Conservation (phyloP, 2,888 invertebrate species). For the Barypeithes pellucidus region DNA sequence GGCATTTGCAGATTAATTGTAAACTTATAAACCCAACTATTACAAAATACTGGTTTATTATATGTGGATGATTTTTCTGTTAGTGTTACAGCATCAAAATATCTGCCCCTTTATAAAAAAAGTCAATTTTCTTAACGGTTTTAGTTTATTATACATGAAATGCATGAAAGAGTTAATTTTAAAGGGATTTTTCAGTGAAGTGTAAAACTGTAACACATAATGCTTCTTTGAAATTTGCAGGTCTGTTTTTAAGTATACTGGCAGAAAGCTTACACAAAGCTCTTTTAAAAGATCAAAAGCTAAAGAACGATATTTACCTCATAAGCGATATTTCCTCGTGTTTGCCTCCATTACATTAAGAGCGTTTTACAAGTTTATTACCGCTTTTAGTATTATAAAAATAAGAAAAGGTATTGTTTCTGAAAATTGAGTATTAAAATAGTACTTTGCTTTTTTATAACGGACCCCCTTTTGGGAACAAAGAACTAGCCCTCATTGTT, state of each 20-base stretch:
- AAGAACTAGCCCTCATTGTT: no score
- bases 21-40: no score
- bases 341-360: not conserved
- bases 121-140: slow-evolving; percentile 19
- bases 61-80: no score
- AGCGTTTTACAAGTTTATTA: not conserved
- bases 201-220: slow-evolving; percentile 25
- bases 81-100: no score
- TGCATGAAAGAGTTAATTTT: slow-evolving; percentile 22
- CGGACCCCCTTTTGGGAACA: no score
- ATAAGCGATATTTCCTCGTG: not conserved
- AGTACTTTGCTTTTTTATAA: no score
- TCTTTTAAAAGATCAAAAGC: slow-evolving; percentile 29
- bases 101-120: not conserved
- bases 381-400: not conserved
- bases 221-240: slow-evolving; percentile 19
- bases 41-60: no score
- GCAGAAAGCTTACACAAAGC: slow-evolving; percentile 14
- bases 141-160: slow-evolving; percentile 24
- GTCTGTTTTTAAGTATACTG: slow-evolving; percentile 15
- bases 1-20: no score
- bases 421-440: no score
- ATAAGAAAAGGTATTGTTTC: not conserved
- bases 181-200: slow-evolving; percentile 23
- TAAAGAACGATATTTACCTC: slow-evolving; percentile 30